These are phyloP conservation scores for Tetrao urogallus DNA, from an alignment of 2,113 vertebrate genomes.

Conservation along the genomic window DNA sequence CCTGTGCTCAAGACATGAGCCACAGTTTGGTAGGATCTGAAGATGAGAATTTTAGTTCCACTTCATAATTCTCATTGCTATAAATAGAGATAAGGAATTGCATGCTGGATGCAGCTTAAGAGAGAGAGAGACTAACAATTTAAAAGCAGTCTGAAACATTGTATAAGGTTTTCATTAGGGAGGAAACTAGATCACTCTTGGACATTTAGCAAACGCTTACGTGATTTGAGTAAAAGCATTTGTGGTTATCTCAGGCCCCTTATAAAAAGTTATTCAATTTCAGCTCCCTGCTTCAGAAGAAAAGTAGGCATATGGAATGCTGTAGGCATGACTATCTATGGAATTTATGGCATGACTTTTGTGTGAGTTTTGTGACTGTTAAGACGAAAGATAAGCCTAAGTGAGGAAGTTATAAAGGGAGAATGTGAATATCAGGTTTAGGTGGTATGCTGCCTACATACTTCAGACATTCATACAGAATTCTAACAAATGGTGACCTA, in stretches of 20 bases:
- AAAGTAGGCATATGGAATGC: slow-evolving; percentile 36
- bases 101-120: neutral
- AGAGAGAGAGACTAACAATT: neutral
- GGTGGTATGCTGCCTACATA: neutral
- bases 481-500: neutral
- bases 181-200: neutral
- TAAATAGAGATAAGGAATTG: neutral
- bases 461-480: neutral
- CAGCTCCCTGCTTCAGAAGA: slow-evolving; percentile 17
- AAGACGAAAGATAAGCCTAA: slow-evolving; percentile 6
- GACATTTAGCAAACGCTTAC: neutral
- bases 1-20: neutral
- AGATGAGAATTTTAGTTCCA: neutral
- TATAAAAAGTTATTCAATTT: slow-evolving; percentile 17
- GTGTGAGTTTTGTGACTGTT: neutral
- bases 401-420: slow-evolving; percentile 2
- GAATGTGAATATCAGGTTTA: slow-evolving; percentile 19
- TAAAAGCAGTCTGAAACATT: neutral
- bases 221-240: neutral
- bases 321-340: slow-evolving; percentile 41
- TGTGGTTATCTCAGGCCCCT: neutral
- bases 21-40: neutral
- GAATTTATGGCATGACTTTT: slow-evolving; percentile 18
- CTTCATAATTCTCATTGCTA: neutral
- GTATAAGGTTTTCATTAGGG: neutral